phyloP scores from a whole-genome alignment of 2,797 vertebrate genomes.

The Chromobotia macracanthus region DNA sequence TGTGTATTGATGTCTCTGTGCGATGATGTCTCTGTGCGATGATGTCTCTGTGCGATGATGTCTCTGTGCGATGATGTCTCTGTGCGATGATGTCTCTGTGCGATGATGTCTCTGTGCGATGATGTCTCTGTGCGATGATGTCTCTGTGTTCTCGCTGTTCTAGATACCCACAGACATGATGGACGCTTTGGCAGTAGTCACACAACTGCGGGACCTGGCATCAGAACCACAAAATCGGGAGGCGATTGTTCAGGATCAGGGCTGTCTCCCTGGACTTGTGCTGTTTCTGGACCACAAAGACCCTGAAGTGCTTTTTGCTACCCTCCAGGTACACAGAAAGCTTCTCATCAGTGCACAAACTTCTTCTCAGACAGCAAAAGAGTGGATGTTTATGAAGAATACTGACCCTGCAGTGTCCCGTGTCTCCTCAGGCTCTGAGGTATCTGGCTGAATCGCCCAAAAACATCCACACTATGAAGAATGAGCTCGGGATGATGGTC shows the following conservation, averaged over 20 bases:
- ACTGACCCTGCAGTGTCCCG: not conserved
- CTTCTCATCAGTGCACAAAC: not conserved
- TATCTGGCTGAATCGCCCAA: slow-evolving; percentile 77
- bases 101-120: no score
- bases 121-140: no score
- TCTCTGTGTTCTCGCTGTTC: not conserved
- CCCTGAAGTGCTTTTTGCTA: slow-evolving; percentile 72
- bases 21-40: no score
- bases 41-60: no score
- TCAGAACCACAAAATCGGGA: slow-evolving; percentile 81
- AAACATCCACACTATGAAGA: slow-evolving; percentile 77
- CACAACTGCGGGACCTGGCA: slow-evolving; percentile 78
- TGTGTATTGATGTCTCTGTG: no score
- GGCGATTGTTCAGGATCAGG: slow-evolving; percentile 80
- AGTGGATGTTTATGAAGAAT: not conserved
- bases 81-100: no score
- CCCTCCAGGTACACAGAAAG: slow-evolving; percentile 71
- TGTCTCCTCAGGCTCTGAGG: slow-evolving; percentile 71
- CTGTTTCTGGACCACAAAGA: slow-evolving; percentile 79
- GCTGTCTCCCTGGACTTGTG: slow-evolving; percentile 79
- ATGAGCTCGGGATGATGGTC: slow-evolving; percentile 82
- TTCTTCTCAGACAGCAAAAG: not conserved
- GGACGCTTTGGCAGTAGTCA: slow-evolving; percentile 78
- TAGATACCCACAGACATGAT: slow-evolving; percentile 64
- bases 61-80: no score